Evolutionary conservation across 1,140 invertebrate genomes (phyloP).

Genomic region (Dinoponera quadriceps): DNA sequence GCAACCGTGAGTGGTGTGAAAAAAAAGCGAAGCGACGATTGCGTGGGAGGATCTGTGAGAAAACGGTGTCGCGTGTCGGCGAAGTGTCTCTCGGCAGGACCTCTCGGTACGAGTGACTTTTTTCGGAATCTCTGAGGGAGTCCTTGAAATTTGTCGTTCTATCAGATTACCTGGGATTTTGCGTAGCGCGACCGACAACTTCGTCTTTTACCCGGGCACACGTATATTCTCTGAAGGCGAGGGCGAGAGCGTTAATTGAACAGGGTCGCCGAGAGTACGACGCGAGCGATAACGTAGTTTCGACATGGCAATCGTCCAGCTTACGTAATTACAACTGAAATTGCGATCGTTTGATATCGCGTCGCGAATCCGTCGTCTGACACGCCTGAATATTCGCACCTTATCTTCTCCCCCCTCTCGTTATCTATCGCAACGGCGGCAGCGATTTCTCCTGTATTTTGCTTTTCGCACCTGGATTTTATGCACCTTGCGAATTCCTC

Average conservation of each 20-base stretch:
- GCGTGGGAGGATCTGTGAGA: not conserved
- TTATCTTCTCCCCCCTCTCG: not conserved
- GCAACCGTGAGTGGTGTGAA: not conserved
- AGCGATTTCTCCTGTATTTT: not conserved
- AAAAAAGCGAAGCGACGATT: not conserved
- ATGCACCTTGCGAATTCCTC: not conserved
- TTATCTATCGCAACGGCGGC: not conserved
- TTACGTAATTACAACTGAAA: not conserved
- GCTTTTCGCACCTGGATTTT: not conserved
- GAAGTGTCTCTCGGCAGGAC: not conserved
- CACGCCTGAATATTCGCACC: not conserved
- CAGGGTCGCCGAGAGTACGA: not conserved
- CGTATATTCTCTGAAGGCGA: not conserved
- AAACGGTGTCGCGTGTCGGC: not conserved
- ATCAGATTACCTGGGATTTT: not conserved
- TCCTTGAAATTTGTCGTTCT: not conserved
- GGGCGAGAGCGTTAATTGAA: not conserved
- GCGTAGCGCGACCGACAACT: constrained; percentile 16
- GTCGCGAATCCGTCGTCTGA: not conserved
- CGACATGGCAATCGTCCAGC: constrained; percentile 4
- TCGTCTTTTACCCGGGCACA: not conserved
- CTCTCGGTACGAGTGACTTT: not conserved
- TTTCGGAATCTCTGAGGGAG: not conserved
- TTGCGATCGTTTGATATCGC: not conserved
- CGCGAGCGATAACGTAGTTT: not conserved